Evolutionary conservation across 2,888 invertebrate species (phyloP), one percentile per base, ranked within the genome.

Genomic region (Scotopteryx bipunctaria): DNA sequence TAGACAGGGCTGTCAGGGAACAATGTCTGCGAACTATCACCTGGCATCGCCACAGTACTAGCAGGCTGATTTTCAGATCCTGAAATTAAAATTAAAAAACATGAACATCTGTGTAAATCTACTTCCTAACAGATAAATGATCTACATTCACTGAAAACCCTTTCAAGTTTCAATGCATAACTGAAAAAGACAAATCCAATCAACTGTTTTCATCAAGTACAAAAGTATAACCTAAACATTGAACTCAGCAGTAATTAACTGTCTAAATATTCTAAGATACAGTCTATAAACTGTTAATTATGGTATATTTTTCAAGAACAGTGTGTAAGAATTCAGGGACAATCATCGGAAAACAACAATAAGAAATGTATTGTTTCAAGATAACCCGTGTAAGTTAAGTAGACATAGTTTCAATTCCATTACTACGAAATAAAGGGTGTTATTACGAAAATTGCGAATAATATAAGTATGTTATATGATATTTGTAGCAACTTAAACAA

Each of bases 1-100:
- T 89, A 89, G 2, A 88, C 81, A 1, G 89, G 90, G 62, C 89
- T 89, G n/a, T 87, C 87, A 0, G 86, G 81, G 38, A 88, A 87
- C 41, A 88, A 57, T 5, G 73, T 75, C 60, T 85, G 76, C 0
- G 88, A 85, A 21, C 75, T 66, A 55, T 80, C 71, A 17, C 46
- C 52, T 5, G 47, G 46, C 48, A 54, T 61, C 6, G 21, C 19
- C 32, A 61, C 31, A 6, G 40, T 14, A 15, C 38, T 53, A 13
- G 8, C 27, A 0, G 49, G 14, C 19, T 53, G 44, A 5, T 35
- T 50, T 5, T 45, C 42, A 16, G 17, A 21, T 5, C 27, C 61
- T 61, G 57, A 11, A 55, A 54, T 35, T 2, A n/a, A 2, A 25
- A 25, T 3, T n/a, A 8, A 8, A n/a, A n/a, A n/a, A n/a, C n/a